Percentiles rank a stretch among this genome's conserved stretches.
phyloP scores from a whole-genome alignment of 2,113 vertebrate species.

The Salminus brasiliensis region DNA sequence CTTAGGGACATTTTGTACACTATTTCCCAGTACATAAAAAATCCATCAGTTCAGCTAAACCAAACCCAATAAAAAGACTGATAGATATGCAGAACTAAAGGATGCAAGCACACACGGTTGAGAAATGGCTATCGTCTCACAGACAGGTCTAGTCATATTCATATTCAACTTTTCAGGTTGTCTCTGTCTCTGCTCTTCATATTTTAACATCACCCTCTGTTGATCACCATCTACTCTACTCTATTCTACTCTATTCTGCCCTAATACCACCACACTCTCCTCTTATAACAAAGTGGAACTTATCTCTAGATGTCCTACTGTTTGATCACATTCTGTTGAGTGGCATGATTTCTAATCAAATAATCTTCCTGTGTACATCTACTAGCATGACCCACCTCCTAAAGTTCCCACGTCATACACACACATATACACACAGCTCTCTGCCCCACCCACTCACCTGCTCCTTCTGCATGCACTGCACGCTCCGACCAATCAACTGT shows the following conservation, averaged over 20 bases:
- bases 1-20: neutral
- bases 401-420: slow-evolving; percentile 89
- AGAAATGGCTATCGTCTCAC: slow-evolving; percentile 17
- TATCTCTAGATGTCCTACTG: slow-evolving; percentile 99
- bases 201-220: slow-evolving; percentile 24
- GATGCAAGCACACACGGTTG: slow-evolving; percentile 22
- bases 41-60: neutral
- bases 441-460: slow-evolving; percentile 69
- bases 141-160: slow-evolving; percentile 39
- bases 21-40: neutral
- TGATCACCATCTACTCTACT: slow-evolving; percentile 52
- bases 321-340: slow-evolving; percentile 99
- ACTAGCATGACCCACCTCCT: slow-evolving; percentile 99
- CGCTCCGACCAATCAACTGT: slow-evolving; percentile 82
- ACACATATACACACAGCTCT: slow-evolving; percentile 57
- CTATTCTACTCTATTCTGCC: slow-evolving; percentile 76
- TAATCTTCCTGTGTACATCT: slow-evolving; percentile 99
- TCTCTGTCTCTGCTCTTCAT: slow-evolving; percentile 54
- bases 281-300: slow-evolving; percentile 94
- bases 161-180: slow-evolving; percentile 53
- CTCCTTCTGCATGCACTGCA: slow-evolving; percentile 83
- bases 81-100: neutral
- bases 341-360: slow-evolving; percentile 99
- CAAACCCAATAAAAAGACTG: neutral
- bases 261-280: slow-evolving; percentile 72